Evolutionary conservation across 1,140 invertebrate genomes (phyloP), one percentile per base, ranked within the genome.

Genomic region (Sinella curviseta): DNA sequence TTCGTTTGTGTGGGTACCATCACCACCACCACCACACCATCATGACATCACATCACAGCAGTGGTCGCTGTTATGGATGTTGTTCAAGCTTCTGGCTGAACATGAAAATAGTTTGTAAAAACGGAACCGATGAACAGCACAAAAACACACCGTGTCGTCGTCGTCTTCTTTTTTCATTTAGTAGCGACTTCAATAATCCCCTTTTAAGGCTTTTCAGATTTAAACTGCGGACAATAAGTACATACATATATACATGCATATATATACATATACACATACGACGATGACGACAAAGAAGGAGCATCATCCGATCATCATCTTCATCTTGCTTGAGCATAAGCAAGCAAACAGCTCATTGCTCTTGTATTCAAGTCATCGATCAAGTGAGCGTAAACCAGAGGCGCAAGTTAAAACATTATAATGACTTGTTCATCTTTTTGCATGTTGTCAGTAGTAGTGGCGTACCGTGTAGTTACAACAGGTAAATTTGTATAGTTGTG

Each of bases 81-180:
- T 60, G 57, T 26, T 60, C 24, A 60, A 60, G 57, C 57, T 60
- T 26, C 57, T 60, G 57, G 57, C 57, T n/a, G 57, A n/a, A 60
- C 57, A 60, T 60, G 57, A 60, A 60, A 60, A 60, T 26, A 60
- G 57, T 26, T 60, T 16, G 14, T 60, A 26, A 12, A 60, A 60
- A 60, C 24, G 57, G 24, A 60, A n/a, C 57, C 24, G 39, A 48
- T 48, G n/a, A n/a, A n/a, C n/a, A n/a, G n/a, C n/a, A n/a, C n/a
- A n/a, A 48, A 48, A n/a, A n/a, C n/a, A n/a, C n/a, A 48, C 4
- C 39, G 39, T 48, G 17, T 17, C 39, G 39, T 48, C 39, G 4
- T 48, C 17, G 4, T 48, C 39, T 8, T 48, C 4, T 48, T 4
- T 48, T 48, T 4, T 4, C 4, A 17, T 8, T 4, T 48, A 48